phyloP scores from a whole-genome alignment of 2,797 vertebrate species.

The Philypnodon macrostomus region DNA sequence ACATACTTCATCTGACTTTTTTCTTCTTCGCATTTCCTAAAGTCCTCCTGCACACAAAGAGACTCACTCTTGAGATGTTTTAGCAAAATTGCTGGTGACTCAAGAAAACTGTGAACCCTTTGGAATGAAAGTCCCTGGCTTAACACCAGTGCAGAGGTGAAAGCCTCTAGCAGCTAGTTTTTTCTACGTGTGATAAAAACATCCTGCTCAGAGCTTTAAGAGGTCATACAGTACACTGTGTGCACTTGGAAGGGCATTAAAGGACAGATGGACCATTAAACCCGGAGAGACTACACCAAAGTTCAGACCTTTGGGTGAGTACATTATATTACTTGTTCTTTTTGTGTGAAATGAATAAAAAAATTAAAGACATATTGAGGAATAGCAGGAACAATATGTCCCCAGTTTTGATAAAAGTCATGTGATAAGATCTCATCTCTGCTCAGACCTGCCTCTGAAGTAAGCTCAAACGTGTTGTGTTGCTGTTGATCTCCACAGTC shows the following conservation, averaged over 20 bases:
- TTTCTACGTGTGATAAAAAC: conserved; percentile 10
- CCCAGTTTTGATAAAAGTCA: conserved; percentile 7
- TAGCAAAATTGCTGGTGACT: conserved; percentile 31
- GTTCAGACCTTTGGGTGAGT: conserved; percentile 50
- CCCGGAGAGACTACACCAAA: background rate
- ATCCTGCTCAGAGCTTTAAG: conserved; percentile 13
- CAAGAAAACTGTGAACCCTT: conserved; percentile 28
- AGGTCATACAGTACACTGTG: conserved; percentile 5
- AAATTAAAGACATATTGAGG: background rate
- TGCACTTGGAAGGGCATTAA: conserved; percentile 31
- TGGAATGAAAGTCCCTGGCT: conserved; percentile 24
- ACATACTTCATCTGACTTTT: conserved; percentile 39
- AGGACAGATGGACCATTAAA: conserved; percentile 17
- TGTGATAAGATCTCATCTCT: conserved; percentile 26
- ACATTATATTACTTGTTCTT: conserved; percentile 11
- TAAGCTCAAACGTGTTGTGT: conserved; percentile 25
- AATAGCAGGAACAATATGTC: conserved; percentile 8
- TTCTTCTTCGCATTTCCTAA: conserved; percentile 29
- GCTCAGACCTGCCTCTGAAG: conserved; percentile 33
- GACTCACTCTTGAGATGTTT: conserved; percentile 26
- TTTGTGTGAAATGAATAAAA: conserved; percentile 11
- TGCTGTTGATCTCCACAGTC: conserved; percentile 50
- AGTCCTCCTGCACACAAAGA: conserved; percentile 35
- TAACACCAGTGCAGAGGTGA: conserved; percentile 20
- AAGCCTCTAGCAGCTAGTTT: conserved; percentile 11